A percentile compares a stretch with the other conserved stretches of the same genome.
phyloP scores from a whole-genome alignment of 1,140 invertebrate genomes.

The Solenopsis invicta region DNA sequence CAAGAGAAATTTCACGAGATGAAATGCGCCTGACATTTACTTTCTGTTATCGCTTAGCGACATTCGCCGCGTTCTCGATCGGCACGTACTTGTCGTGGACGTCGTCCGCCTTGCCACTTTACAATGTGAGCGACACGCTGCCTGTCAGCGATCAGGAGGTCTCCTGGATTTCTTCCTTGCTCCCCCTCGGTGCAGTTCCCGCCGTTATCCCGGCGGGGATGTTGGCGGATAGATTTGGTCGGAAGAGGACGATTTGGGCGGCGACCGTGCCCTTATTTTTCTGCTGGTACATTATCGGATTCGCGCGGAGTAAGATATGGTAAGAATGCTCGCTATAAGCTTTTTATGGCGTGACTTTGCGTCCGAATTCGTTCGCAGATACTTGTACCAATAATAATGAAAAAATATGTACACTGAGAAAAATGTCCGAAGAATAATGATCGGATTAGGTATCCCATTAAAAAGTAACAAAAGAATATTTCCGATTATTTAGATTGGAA shows the following conservation, averaged over 20 bases:
- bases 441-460: too few relatives aligned
- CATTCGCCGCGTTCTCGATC: conserved; percentile 87
- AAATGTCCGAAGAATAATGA: too few relatives aligned
- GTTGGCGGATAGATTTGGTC: conserved; percentile 89
- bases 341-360: neutral
- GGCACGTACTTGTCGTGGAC: conserved; percentile 88
- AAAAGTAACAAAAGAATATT: too few relatives aligned
- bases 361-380: neutral
- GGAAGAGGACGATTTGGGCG: conserved; percentile 89
- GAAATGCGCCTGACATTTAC: conserved; percentile 25
- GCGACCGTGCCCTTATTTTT: conserved; percentile 88
- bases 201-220: conserved; percentile 88
- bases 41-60: conserved; percentile 82
- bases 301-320: conserved; percentile 65
- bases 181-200: conserved; percentile 87
- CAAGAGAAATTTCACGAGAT: conserved; percentile 24
- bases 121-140: conserved; percentile 58
- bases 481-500: too few relatives aligned
- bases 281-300: conserved; percentile 89
- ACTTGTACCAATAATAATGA: neutral
- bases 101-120: conserved; percentile 87
- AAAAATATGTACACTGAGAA: too few relatives aligned
- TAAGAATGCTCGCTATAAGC: conserved; percentile 30
- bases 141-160: conserved; percentile 79
- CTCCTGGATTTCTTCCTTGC: conserved; percentile 88